Evolutionary conservation across 2,113 vertebrate genomes (phyloP).

Genomic region (Dasyprocta punctata): DNA sequence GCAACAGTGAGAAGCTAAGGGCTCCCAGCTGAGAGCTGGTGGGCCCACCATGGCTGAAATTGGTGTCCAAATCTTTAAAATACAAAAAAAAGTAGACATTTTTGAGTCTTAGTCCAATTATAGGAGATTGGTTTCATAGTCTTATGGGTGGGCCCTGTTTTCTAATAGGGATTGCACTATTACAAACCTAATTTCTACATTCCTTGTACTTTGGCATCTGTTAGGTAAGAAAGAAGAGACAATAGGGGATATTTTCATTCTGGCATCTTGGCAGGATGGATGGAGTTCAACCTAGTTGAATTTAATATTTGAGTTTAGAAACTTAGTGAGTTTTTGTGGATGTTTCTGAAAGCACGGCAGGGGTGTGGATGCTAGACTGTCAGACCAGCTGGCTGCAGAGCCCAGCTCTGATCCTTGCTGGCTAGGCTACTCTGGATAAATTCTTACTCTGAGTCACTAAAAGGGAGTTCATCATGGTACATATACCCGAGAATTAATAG

Average conservation of each 20-base stretch:
- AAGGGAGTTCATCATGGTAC: accelerated
- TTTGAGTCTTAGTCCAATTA: neutral
- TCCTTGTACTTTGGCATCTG: neutral
- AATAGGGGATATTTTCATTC: neutral
- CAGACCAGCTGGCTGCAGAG: neutral
- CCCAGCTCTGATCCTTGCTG: neutral
- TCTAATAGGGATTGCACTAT: neutral
- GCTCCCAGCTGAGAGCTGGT: accelerated
- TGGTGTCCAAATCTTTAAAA: neutral
- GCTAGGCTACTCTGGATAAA: too few species aligned
- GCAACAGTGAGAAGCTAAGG: neutral
- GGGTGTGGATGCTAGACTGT: neutral
- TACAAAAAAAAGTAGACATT: neutral
- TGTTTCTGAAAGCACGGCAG: neutral
- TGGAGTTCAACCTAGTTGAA: neutral
- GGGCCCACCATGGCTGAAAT: neutral
- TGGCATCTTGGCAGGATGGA: neutral
- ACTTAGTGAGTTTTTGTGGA: neutral
- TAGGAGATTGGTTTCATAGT: neutral
- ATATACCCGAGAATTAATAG: too few species aligned
- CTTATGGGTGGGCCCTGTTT: neutral
- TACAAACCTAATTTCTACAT: neutral
- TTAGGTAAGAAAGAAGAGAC: neutral
- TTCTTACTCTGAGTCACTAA: neutral
- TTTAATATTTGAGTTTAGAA: neutral